Conservation (phyloP, 1,140 invertebrate genomes). For the Atta texana region DNA sequence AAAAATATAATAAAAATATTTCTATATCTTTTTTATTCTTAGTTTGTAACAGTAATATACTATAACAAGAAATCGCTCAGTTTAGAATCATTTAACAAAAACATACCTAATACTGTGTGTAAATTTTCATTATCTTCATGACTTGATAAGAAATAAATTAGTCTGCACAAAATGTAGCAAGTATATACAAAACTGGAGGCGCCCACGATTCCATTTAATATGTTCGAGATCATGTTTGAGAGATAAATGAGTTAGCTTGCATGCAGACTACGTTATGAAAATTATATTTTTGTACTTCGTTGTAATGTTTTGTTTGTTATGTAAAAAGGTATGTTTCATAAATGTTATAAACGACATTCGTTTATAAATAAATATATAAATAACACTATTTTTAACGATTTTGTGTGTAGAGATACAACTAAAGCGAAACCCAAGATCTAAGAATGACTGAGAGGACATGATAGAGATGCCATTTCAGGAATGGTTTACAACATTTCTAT, state of each 20-base stretch:
- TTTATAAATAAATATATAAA: conserved; percentile 5
- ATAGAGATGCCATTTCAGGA: no score
- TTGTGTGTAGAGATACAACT: background rate
- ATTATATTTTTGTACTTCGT: background rate
- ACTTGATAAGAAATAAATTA: conserved; percentile 82
- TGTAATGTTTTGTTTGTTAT: background rate
- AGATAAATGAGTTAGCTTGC: background rate
- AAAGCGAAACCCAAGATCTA: no score
- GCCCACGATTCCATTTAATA: conserved; percentile 73
- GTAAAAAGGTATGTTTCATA: background rate
- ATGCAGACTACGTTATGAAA: background rate
- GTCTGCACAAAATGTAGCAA: conserved; percentile 80
- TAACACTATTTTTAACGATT: background rate
- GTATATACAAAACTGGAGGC: conserved; percentile 81
- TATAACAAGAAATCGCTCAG: background rate
- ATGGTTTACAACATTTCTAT: no score
- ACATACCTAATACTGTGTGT: conserved; percentile 16
- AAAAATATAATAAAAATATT: background rate
- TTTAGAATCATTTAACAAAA: background rate
- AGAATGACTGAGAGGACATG: no score
- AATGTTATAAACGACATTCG: background rate
- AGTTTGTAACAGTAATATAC: background rate
- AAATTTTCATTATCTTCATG: conserved; percentile 63
- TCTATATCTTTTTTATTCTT: background rate
- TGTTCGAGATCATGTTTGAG: conserved; percentile 72